Evolutionary conservation across 1,140 invertebrate species (phyloP).

Genomic region (Pseudomyrmex dendroicus): DNA sequence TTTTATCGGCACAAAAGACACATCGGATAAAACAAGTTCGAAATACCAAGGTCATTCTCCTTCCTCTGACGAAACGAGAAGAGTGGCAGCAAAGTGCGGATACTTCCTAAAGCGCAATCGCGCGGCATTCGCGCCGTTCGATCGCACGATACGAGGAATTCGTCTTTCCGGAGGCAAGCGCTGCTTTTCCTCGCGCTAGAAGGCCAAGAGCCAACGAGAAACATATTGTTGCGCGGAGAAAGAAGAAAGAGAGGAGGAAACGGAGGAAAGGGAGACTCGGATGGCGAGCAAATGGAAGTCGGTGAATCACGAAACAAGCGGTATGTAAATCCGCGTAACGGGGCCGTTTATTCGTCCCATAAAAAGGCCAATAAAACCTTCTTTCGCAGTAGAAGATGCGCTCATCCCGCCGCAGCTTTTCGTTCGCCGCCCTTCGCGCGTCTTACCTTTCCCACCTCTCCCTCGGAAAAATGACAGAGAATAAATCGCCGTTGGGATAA

Average conservation of each 20-base stretch:
- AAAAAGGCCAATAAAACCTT: slow-evolving; percentile 80
- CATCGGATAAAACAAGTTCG: slow-evolving; percentile 32
- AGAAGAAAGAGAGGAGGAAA: not conserved
- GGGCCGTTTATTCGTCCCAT: slow-evolving; percentile 78
- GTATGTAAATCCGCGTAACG: slow-evolving; percentile 79
- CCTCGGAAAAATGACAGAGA: slow-evolving; percentile 77
- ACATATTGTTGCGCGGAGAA: not conserved
- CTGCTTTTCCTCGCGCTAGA: slow-evolving; percentile 15
- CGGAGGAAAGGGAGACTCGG: slow-evolving; percentile 6
- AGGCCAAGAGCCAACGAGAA: slow-evolving; percentile 33
- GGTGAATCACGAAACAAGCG: slow-evolving; percentile 76
- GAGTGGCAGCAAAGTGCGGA: slow-evolving; percentile 3
- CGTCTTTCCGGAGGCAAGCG: slow-evolving; percentile 25
- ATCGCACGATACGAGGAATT: slow-evolving; percentile 27
- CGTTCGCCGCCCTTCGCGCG: slow-evolving; percentile 17
- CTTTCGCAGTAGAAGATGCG: slow-evolving; percentile 65
- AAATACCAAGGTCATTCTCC: slow-evolving; percentile 30
- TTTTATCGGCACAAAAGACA: slow-evolving; percentile 38
- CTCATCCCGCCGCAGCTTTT: slow-evolving; percentile 37
- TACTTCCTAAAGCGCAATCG: slow-evolving; percentile 49
- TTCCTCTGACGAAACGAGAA: not conserved
- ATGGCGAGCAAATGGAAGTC: slow-evolving; percentile 59
- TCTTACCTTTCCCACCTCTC: slow-evolving; percentile 29
- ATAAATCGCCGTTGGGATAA: slow-evolving; percentile 79
- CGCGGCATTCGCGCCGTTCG: slow-evolving; percentile 46